Evolutionary conservation across 2,113 vertebrate species (phyloP).

Genomic region (Thunnus maccoyii): DNA sequence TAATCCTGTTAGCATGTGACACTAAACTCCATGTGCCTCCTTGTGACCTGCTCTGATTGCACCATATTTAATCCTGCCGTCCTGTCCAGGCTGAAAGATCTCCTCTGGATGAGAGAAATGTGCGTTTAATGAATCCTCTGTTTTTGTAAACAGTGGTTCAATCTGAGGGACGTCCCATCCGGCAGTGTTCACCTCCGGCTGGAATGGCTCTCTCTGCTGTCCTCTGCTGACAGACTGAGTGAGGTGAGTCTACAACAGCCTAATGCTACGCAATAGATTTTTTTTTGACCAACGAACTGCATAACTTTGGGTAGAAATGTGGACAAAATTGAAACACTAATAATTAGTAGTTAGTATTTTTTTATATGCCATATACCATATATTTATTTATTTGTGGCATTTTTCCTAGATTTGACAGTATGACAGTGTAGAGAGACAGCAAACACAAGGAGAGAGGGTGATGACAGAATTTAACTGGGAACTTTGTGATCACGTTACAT

Average conservation of each 20-base stretch:
- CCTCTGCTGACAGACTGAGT: slow-evolving; percentile 88
- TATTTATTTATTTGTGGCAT: not conserved
- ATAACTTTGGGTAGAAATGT: not conserved
- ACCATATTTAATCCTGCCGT: not conserved
- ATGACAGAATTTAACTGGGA: not conserved
- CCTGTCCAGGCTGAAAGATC: slow-evolving; percentile 1
- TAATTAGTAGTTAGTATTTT: not conserved
- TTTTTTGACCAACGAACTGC: not conserved
- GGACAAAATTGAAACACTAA: not conserved
- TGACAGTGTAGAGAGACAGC: not conserved
- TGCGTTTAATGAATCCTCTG: slow-evolving; percentile 38
- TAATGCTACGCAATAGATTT: not conserved
- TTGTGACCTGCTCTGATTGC: slow-evolving; percentile 62
- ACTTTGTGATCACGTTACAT: not conserved
- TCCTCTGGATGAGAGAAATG: slow-evolving; percentile 19
- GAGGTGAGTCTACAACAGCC: slow-evolving; percentile 82
- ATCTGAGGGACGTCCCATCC: slow-evolving; percentile 85
- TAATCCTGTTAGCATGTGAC: slow-evolving; percentile 66
- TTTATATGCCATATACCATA: not conserved
- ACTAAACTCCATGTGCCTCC: slow-evolving; percentile 42
- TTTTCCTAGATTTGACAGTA: not conserved
- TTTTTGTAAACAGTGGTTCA: slow-evolving; percentile 88
- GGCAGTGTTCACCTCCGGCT: slow-evolving; percentile 91
- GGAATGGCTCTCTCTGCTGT: slow-evolving; percentile 92
- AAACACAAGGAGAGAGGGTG: too few relatives aligned